phyloP scores from a whole-genome alignment of 2,113 vertebrate genomes.

The Phylloscopus trochiloides region DNA sequence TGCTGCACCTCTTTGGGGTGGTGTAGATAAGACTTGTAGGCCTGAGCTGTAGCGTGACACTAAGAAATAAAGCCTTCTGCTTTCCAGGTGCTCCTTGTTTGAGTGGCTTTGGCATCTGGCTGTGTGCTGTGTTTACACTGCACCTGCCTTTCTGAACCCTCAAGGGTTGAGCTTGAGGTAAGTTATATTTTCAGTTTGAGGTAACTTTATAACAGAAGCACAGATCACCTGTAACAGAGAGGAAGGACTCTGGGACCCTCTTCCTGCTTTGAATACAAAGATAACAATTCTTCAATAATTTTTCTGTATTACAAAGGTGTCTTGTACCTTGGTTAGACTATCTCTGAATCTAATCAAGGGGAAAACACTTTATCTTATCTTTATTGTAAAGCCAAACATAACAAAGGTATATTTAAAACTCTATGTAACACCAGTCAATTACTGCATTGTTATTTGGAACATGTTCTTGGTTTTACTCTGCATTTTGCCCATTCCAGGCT shows the following conservation, averaged over 20 bases:
- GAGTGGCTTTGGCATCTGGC: not conserved
- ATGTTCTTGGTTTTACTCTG: not conserved
- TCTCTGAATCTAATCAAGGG: not conserved
- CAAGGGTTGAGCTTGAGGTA: not conserved
- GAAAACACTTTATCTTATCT: constrained; percentile 11
- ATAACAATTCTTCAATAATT: not conserved
- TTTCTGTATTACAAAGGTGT: not conserved
- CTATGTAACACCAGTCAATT: not conserved
- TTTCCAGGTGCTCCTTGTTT: constrained; percentile 34
- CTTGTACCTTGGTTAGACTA: not conserved
- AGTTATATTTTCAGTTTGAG: not conserved
- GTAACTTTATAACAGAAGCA: not conserved
- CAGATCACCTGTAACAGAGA: not conserved
- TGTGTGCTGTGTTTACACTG: not conserved
- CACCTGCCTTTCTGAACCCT: not conserved
- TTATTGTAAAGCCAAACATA: not conserved
- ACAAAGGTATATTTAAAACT: not conserved
- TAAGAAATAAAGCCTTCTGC: not conserved
- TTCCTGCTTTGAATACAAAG: not conserved
- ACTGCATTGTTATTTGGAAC: not conserved
- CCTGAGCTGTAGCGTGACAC: not conserved
- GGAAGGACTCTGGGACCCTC: not conserved
- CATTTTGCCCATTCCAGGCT: not conserved
- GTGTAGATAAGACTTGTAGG: not conserved
- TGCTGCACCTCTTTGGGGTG: not conserved